These are phyloP conservation scores for Apamea anceps DNA, from an alignment of 2,888 invertebrate genomes.

Conservation along the genomic window DNA sequence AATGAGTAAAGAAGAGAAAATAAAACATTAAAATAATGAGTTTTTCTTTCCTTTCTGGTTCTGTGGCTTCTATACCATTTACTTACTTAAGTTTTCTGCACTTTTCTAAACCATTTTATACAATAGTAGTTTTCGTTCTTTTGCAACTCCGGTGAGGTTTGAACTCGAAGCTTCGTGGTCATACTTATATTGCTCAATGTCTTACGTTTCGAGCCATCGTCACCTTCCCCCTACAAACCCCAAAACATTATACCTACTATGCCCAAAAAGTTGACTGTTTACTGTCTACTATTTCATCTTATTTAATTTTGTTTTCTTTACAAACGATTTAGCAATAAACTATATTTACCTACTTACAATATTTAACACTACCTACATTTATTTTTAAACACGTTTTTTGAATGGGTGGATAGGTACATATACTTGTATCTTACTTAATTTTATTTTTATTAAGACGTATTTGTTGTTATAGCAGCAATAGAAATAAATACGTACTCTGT, in stretches of 20 bases:
- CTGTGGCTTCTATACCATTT: neutral
- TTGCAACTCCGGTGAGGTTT: neutral
- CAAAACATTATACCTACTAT: no score
- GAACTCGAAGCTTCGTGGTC: neutral
- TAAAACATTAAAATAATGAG: neutral
- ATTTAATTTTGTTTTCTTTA: no score
- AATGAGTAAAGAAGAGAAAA: neutral
- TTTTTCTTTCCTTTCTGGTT: neutral
- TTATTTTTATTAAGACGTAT: neutral
- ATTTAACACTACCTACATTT: no score
- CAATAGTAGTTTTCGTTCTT: neutral
- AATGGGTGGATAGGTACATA: no score
- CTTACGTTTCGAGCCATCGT: neutral
- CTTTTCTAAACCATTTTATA: neutral
- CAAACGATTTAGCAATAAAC: neutral
- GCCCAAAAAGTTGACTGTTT: neutral
- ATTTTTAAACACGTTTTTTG: no score
- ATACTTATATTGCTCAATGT: neutral
- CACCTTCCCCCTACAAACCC: neutral
- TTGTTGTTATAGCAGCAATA: neutral
- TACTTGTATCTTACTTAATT: neutral
- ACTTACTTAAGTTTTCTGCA: neutral
- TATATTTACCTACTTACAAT: no score
- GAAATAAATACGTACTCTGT: no score
- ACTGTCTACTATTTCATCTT: neutral